A percentile compares a stretch with the other conserved stretches of the same genome.
Conservation (phyloP, 2,113 vertebrate species). For the Scortum barcoo region DNA sequence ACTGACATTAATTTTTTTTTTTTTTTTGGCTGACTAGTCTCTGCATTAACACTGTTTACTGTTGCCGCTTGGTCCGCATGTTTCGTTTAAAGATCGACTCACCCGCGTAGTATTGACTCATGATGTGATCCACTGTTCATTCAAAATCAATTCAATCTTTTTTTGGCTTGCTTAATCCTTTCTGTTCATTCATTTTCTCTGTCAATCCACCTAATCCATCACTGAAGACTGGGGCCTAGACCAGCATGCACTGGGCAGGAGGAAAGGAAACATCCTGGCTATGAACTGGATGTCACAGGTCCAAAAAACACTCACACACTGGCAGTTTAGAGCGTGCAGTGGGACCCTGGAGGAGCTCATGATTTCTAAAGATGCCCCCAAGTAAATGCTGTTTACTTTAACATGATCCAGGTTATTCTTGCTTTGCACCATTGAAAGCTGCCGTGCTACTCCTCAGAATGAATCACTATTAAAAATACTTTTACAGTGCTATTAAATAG, state of each 20-base stretch:
- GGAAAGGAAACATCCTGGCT: background rate
- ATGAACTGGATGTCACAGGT: background rate
- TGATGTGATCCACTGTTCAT: background rate
- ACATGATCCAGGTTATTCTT: background rate
- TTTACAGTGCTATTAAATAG: background rate
- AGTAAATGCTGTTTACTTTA: background rate
- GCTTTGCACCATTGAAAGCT: background rate
- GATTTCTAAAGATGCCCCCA: background rate
- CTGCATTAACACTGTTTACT: background rate
- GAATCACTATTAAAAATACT: constrained; percentile 1
- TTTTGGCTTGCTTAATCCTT: constrained; percentile 20
- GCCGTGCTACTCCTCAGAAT: background rate
- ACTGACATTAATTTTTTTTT: constrained; percentile 3
- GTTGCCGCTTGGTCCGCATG: background rate
- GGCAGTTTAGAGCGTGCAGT: background rate
- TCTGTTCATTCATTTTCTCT: constrained; percentile 24
- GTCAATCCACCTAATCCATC: constrained; percentile 25
- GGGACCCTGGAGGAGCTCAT: background rate
- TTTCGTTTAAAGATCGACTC: background rate
- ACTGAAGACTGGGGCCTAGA: constrained; percentile 8
- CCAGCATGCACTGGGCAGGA: constrained; percentile 18
- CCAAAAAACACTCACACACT: background rate
- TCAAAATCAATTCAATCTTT: background rate
- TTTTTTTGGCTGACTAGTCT: background rate
- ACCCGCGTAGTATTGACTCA: background rate